A percentile compares a stretch with the other conserved stretches of the same genome.
Conservation (phyloP, 2,113 vertebrate genomes). For the Vidua macroura region DNA sequence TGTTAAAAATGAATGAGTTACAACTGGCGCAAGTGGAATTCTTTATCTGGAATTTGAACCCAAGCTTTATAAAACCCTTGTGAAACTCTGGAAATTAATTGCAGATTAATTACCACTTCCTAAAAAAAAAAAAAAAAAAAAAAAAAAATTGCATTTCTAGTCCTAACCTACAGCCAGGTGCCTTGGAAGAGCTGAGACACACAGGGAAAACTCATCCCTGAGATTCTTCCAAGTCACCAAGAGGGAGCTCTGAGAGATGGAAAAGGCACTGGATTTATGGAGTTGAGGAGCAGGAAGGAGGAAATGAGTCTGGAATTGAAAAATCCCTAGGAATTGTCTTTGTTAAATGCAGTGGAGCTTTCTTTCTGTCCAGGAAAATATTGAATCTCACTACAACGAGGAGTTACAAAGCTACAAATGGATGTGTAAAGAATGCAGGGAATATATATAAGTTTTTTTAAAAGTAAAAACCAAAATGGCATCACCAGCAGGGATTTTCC, state of each 20-base stretch:
- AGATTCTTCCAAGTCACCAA: not conserved
- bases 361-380: not conserved
- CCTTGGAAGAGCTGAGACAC: not conserved
- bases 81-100: not conserved
- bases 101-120: not conserved
- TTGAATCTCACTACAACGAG: not conserved
- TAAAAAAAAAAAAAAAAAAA: not conserved
- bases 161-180: not conserved
- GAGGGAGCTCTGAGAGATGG: not conserved
- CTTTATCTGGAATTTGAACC: not conserved
- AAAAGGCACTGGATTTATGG: not conserved
- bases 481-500: not conserved
- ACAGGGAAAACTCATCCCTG: not conserved
- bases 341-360: not conserved
- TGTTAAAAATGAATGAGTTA: not conserved
- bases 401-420: not conserved
- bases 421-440: fast-evolving
- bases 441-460: fast-evolving
- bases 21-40: not conserved
- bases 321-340: not conserved
- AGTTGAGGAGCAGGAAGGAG: not conserved
- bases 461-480: fast-evolving
- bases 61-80: not conserved
- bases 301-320: not conserved
- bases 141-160: not conserved